Evolutionary conservation across 2,888 invertebrate species (phyloP).

Genomic region (Tetropium fuscum): DNA sequence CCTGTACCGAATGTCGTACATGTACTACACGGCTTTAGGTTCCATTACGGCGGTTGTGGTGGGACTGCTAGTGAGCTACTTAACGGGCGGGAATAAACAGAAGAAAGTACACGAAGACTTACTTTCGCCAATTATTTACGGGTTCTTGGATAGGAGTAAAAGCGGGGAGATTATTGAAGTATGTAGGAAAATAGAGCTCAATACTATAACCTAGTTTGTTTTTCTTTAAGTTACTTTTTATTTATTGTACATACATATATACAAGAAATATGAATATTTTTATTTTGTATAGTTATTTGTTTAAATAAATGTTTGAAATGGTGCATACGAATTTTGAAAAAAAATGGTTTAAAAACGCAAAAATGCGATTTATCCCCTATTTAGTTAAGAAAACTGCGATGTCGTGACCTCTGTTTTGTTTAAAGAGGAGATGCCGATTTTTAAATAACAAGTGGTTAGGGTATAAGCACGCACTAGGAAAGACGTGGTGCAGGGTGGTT

Average conservation of each 20-base stretch:
- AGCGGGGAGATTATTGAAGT: neutral
- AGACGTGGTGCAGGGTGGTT: too few species aligned
- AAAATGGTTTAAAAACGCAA: neutral
- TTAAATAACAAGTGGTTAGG: too few species aligned
- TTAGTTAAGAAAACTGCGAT: too few species aligned
- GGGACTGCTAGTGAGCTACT: constrained; percentile 77
- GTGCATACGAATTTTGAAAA: neutral
- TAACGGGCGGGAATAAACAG: constrained; percentile 68
- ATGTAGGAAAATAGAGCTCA: constrained; percentile 11
- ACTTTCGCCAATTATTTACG: constrained; percentile 25
- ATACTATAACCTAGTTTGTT: constrained; percentile 7
- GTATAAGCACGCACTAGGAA: too few species aligned
- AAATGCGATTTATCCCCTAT: too few species aligned
- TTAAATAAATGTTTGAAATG: constrained; percentile 12
- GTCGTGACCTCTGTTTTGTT: too few species aligned
- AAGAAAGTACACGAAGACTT: constrained; percentile 23
- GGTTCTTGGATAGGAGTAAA: constrained; percentile 16
- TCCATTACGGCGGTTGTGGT: constrained; percentile 74
- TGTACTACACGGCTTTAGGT: constrained; percentile 83
- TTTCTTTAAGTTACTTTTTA: constrained; percentile 1
- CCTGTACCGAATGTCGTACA: constrained; percentile 78
- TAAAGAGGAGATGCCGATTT: too few species aligned
- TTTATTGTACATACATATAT: constrained; percentile 18
- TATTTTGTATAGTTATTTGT: constrained; percentile 10
- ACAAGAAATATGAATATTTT: neutral